A percentile compares a stretch with the other conserved stretches of the same genome.
These are phyloP conservation scores for Apteryx owenii DNA, from an alignment of 2,113 vertebrate genomes.

Conservation along the genomic window DNA sequence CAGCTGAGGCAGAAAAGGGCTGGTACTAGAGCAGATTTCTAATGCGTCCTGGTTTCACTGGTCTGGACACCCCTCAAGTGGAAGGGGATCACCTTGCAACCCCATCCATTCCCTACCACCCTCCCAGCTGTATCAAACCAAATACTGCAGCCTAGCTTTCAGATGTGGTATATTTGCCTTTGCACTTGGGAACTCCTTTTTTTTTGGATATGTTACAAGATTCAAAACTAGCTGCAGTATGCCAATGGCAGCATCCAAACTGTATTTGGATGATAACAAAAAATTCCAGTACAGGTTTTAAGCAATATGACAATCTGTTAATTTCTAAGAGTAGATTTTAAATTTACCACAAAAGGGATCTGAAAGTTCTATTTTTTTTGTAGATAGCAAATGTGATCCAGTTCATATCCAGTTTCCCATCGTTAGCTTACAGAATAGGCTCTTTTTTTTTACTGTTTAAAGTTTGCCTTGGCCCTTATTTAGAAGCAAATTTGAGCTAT, in stretches of 20 bases:
- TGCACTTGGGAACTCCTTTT: background rate
- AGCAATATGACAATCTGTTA: background rate
- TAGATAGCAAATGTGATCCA: background rate
- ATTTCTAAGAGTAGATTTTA: background rate
- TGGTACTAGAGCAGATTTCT: background rate
- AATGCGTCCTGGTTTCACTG: background rate
- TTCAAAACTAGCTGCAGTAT: background rate
- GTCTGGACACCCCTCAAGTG: background rate
- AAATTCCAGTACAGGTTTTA: background rate
- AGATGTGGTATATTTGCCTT: background rate
- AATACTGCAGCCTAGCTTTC: background rate
- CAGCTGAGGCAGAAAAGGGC: background rate
- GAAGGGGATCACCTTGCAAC: background rate
- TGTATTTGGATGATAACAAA: background rate
- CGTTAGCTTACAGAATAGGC: background rate
- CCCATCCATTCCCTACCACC: background rate
- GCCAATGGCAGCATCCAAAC: background rate
- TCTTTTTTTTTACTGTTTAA: background rate
- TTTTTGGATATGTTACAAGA: rapidly evolving
- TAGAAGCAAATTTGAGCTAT: background rate
- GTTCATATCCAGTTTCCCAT: background rate
- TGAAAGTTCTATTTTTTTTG: background rate
- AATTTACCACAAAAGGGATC: background rate
- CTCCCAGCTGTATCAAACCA: background rate
- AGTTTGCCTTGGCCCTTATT: background rate